Evolutionary conservation across 1,140 invertebrate species (phyloP).

Genomic region (Brachionus manjavacas): DNA sequence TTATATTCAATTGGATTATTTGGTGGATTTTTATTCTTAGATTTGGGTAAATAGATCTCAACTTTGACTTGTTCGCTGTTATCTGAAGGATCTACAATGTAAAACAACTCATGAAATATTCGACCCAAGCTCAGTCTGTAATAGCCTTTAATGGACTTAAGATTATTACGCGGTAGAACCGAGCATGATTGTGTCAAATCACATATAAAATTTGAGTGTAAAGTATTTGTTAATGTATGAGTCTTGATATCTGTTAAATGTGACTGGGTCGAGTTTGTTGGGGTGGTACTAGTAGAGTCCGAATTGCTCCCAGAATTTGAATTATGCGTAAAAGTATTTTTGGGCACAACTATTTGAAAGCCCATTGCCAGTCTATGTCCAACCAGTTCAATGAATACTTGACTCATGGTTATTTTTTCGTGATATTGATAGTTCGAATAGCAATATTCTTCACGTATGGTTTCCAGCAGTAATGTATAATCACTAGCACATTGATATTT

Average conservation of each 20-base stretch:
- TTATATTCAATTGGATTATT: conserved; percentile 48
- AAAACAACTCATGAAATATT: conserved; percentile 83
- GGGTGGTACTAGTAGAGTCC: conserved; percentile 13
- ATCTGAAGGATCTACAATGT: conserved; percentile 78
- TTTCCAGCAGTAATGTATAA: conserved; percentile 23
- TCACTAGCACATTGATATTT: conserved; percentile 56
- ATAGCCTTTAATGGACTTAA: conserved; percentile 20
- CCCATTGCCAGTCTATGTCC: conserved; percentile 35
- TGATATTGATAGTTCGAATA: conserved; percentile 12
- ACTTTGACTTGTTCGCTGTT: conserved; percentile 72
- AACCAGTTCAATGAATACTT: conserved; percentile 51
- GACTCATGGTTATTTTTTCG: conserved; percentile 35
- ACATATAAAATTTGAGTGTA: conserved; percentile 2
- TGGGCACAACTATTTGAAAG: conserved; percentile 40
- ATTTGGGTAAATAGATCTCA: conserved; percentile 40
- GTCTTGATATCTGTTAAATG: conserved; percentile 10
- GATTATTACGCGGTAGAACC: neutral
- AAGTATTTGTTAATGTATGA: conserved; percentile 11
- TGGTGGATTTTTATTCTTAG: neutral
- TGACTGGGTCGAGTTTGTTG: neutral
- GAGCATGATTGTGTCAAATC: neutral
- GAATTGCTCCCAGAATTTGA: neutral
- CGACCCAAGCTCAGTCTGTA: conserved; percentile 81
- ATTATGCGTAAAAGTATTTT: conserved; percentile 10
- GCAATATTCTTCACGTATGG: neutral